Percentiles rank a stretch among this genome's conserved stretches.
Conservation (phyloP, 2,797 vertebrate species). For the Gouania willdenowi region DNA sequence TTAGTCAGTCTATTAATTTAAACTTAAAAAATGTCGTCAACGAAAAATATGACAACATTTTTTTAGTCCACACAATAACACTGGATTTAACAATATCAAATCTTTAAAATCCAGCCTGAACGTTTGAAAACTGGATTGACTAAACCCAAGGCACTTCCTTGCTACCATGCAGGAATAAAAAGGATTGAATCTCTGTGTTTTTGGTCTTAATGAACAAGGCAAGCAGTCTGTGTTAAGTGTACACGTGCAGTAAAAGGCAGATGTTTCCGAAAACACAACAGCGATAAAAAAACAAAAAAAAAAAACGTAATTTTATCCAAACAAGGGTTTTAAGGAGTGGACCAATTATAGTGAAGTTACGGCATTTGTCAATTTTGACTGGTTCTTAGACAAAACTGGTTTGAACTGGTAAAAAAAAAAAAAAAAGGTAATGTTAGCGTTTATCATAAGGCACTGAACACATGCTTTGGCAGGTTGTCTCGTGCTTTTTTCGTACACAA, state of each 20-base stretch:
- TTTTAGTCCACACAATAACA: no score
- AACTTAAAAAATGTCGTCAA: no score
- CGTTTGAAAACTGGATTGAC: conserved; percentile 90
- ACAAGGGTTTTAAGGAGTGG: conserved; percentile 40
- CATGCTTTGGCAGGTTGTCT: conserved; percentile 96
- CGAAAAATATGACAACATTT: no score
- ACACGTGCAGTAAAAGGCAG: conserved; percentile 30
- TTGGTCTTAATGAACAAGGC: conserved; percentile 76
- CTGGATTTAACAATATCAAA: conserved; percentile 76
- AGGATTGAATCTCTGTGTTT: conserved; percentile 68
- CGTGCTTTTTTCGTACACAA: conserved; percentile 82
- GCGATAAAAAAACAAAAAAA: conserved; percentile 11
- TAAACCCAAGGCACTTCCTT: conserved; percentile 98
- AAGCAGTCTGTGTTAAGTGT: conserved; percentile 50
- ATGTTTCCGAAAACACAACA: conserved; percentile 11
- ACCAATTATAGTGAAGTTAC: conserved; percentile 33
- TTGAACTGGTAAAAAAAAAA: conserved; percentile 12
- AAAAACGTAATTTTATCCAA: background rate
- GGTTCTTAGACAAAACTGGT: conserved; percentile 26
- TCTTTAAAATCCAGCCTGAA: conserved; percentile 67
- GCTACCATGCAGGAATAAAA: conserved; percentile 88
- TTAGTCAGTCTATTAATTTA: no score
- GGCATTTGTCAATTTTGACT: conserved; percentile 22
- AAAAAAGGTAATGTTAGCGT: conserved; percentile 42
- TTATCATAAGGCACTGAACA: conserved; percentile 96